A percentile compares a stretch with the other conserved stretches of the same genome.
phyloP scores from a whole-genome alignment of 2,888 invertebrate species.

The Mycalesis mineus region DNA sequence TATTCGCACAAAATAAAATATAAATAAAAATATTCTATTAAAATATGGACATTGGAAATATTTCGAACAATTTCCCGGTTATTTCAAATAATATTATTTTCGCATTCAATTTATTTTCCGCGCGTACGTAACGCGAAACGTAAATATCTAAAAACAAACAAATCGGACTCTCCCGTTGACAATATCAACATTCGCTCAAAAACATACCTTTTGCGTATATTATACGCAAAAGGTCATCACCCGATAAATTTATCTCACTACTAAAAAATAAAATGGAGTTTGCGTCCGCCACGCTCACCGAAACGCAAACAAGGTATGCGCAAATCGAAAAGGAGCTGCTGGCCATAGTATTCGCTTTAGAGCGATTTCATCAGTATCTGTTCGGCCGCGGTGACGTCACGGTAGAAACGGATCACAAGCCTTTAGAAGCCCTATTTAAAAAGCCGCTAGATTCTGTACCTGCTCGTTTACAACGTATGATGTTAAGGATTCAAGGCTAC shows the following conservation, averaged over 20 bases:
- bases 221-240: background rate
- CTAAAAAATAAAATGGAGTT: too few relatives aligned
- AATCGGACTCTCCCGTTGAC: background rate
- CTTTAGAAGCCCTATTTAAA: too few relatives aligned
- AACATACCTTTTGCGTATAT: background rate
- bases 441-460: too few relatives aligned
- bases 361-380: too few relatives aligned
- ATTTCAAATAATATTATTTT: conserved; percentile 10
- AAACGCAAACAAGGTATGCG: too few relatives aligned
- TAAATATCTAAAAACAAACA: conserved; percentile 14
- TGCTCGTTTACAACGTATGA: too few relatives aligned
- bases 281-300: too few relatives aligned
- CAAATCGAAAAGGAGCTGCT: too few relatives aligned
- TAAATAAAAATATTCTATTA: background rate
- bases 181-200: background rate
- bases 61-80: background rate
- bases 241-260: background rate
- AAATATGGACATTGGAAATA: background rate
- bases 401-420: too few relatives aligned
- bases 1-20: background rate
- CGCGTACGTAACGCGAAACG: conserved; percentile 10
- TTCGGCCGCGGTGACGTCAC: too few relatives aligned
- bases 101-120: conserved; percentile 12
- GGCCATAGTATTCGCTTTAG: too few relatives aligned
- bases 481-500: too few relatives aligned